These are phyloP conservation scores for Enoplosus armatus DNA, from an alignment of 2,797 vertebrate species.

Conservation along the genomic window DNA sequence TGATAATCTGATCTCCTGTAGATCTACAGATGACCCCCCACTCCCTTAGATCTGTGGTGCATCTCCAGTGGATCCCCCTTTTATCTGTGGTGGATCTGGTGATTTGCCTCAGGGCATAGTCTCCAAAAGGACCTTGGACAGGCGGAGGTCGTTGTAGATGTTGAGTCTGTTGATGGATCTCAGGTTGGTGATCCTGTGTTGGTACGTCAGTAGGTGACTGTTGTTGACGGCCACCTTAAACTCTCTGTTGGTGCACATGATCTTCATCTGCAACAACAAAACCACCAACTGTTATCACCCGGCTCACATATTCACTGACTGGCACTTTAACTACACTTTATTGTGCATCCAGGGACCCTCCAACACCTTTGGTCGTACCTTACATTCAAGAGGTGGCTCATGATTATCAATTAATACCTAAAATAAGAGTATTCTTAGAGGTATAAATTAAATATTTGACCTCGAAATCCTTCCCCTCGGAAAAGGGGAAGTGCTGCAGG, in stretches of 20 bases:
- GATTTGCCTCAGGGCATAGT: not conserved
- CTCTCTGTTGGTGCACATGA: slow-evolving; percentile 51
- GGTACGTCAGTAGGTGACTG: slow-evolving; percentile 48
- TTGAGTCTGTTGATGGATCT: slow-evolving; percentile 1
- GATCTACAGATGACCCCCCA: no score
- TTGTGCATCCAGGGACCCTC: not conserved
- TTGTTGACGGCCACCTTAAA: slow-evolving; percentile 61
- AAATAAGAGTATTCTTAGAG: not conserved
- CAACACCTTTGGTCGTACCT: not conserved
- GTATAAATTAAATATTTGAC: slow-evolving; percentile 26
- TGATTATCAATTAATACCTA: not conserved
- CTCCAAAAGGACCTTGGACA: slow-evolving; percentile 31
- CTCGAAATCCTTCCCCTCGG: slow-evolving; percentile 51
- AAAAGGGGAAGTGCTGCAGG: slow-evolving; percentile 51
- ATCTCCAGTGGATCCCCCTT: not conserved
- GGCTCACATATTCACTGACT: not conserved
- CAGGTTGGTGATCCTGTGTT: slow-evolving; percentile 46
- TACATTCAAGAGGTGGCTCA: not conserved
- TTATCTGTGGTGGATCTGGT: not conserved
- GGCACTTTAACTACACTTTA: no score
- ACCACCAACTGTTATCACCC: not conserved
- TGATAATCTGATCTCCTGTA: not conserved
- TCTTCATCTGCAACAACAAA: slow-evolving; percentile 67
- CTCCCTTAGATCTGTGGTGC: not conserved
- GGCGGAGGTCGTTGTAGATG: slow-evolving; percentile 52